These are phyloP conservation scores for Lycorma delicatula DNA, from an alignment of 1,140 invertebrate species.

Conservation along the genomic window DNA sequence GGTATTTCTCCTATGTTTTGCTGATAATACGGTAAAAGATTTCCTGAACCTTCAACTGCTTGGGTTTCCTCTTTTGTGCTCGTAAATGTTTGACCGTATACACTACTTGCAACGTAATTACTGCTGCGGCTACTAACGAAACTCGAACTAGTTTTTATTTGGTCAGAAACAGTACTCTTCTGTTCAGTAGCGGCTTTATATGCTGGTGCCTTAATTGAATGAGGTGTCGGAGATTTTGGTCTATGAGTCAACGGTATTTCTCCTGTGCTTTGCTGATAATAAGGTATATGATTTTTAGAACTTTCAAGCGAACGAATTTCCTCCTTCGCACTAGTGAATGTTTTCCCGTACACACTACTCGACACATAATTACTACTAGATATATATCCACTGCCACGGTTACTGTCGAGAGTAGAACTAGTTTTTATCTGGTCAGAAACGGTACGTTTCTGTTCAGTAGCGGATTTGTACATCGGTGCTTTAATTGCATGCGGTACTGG, in stretches of 20 bases:
- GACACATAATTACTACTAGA: not conserved
- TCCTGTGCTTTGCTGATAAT: slow-evolving; percentile 50
- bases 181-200: not conserved
- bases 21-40: slow-evolving; percentile 46
- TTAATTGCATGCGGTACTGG: slow-evolving; percentile 22
- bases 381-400: not conserved
- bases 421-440: not conserved
- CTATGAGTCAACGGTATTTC: slow-evolving; percentile 30
- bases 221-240: slow-evolving; percentile 19
- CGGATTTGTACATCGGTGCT: slow-evolving; percentile 16
- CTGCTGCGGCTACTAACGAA: not conserved
- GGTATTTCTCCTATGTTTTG: slow-evolving; percentile 46
- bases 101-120: not conserved
- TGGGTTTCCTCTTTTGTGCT: not conserved
- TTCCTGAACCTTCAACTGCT: too few relatives aligned
- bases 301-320: too few relatives aligned
- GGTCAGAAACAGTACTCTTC: not conserved
- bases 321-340: not conserved
- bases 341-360: not conserved
- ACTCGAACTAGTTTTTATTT: not conserved
- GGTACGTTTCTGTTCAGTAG: not conserved
- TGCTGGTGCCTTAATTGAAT: slow-evolving; percentile 22
- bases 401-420: not conserved
- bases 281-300: too few relatives aligned
- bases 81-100: not conserved